phyloP scores from a whole-genome alignment of 2,888 invertebrate genomes.

The Neoascia interrupta region DNA sequence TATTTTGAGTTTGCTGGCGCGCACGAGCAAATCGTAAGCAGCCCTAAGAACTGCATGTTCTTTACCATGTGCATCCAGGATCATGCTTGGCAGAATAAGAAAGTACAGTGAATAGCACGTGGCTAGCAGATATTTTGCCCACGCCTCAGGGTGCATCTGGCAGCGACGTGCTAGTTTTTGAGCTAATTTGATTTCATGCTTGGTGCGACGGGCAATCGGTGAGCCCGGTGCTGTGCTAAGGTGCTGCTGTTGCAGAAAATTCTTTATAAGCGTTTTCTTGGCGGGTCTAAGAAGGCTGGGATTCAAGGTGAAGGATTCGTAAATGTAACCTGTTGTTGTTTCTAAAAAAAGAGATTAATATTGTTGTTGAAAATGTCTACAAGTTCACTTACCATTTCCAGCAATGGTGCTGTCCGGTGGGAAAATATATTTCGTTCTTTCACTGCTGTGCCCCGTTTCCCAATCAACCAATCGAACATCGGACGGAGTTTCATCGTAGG shows the following conservation, averaged over 20 bases:
- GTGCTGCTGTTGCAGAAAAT: constrained; percentile 76
- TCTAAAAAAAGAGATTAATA: constrained; percentile 62
- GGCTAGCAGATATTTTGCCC: constrained; percentile 94
- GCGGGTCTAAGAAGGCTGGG: constrained; percentile 81
- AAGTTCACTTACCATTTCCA: constrained; percentile 43
- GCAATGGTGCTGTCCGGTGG: constrained; percentile 88
- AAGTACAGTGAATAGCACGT: constrained; percentile 98
- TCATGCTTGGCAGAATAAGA: constrained; percentile 94
- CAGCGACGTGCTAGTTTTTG: constrained; percentile 85
- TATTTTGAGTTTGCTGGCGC: constrained; percentile 91
- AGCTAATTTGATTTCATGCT: constrained; percentile 96
- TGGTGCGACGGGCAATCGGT: constrained; percentile 95
- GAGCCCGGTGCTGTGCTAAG: constrained; percentile 86
- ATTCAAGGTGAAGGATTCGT: constrained; percentile 84
- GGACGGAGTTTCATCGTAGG: constrained; percentile 80
- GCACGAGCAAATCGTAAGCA: constrained; percentile 92
- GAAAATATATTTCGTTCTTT: constrained; percentile 95
- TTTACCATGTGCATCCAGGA: constrained; percentile 84
- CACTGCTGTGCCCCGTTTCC: constrained; percentile 89
- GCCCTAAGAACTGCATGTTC: constrained; percentile 87
- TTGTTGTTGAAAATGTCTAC: too few species aligned
- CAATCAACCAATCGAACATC: constrained; percentile 88
- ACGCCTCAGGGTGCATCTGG: constrained; percentile 88
- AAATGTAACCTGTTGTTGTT: constrained; percentile 79
- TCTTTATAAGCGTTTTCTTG: constrained; percentile 75